Percentiles rank a stretch among this genome's conserved stretches.
Evolutionary conservation across 2,113 vertebrate genomes (phyloP).

Genomic region (Fregata magnificens): DNA sequence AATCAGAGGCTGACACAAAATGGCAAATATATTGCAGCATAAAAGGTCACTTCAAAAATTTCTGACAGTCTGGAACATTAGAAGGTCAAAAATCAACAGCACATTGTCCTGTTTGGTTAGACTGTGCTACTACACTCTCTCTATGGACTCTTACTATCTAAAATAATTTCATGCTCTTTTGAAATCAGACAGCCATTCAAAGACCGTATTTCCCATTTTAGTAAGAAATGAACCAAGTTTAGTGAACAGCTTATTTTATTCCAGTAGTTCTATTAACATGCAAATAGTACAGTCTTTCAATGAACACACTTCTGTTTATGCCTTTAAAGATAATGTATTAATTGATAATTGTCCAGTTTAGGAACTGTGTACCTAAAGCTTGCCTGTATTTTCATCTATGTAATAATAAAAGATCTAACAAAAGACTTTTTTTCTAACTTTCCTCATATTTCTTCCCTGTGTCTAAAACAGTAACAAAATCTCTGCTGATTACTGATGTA

Average conservation of each 20-base stretch:
- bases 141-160: background rate
- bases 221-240: conserved; percentile 32
- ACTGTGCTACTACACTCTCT: background rate
- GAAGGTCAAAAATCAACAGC: conserved; percentile 63
- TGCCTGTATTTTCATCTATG: background rate
- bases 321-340: background rate
- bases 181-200: conserved; percentile 27
- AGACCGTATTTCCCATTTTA: background rate
- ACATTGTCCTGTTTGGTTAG: conserved; percentile 14
- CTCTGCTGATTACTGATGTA: background rate
- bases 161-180: conserved; percentile 49
- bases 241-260: conserved; percentile 4
- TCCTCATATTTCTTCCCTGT: background rate
- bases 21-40: conserved; percentile 28
- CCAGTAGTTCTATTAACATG: background rate
- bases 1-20: conserved; percentile 39
- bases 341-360: background rate
- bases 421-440: background rate
- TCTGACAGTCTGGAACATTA: conserved; percentile 47
- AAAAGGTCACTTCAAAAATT: conserved; percentile 62
- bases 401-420: background rate
- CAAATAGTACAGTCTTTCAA: background rate
- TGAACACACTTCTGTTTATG: background rate
- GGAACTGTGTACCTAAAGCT: background rate
- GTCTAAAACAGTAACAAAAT: background rate